These are phyloP conservation scores for Chloebia gouldiae DNA, from an alignment of 2,113 vertebrate genomes.

Conservation along the genomic window DNA sequence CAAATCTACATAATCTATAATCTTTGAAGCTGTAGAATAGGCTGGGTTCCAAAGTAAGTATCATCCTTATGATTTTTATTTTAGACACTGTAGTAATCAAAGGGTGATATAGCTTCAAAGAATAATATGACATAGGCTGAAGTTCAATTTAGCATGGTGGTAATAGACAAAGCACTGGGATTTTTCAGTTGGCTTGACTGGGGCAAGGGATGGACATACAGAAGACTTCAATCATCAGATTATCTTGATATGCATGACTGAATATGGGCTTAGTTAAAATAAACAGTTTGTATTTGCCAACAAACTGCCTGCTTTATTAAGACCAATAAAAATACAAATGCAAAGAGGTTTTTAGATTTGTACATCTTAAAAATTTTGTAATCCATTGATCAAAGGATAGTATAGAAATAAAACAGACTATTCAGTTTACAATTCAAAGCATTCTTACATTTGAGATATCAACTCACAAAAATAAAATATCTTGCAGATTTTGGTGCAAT, in stretches of 20 bases:
- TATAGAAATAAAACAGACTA: neutral
- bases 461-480: neutral
- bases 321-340: neutral
- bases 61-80: neutral
- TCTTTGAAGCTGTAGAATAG: constrained; percentile 9
- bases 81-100: neutral
- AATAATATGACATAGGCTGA: neutral
- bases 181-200: neutral
- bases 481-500: neutral
- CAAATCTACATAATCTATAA: constrained; percentile 13
- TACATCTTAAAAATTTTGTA: neutral
- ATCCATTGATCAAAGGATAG: neutral
- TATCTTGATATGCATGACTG: neutral
- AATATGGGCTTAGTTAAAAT: neutral
- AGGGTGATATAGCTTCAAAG: neutral
- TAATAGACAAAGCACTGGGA: neutral
- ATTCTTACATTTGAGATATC: neutral
- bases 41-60: neutral
- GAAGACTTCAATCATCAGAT: neutral
- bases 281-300: neutral
- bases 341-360: neutral
- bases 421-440: neutral
- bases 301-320: neutral
- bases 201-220: neutral
- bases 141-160: neutral